Conservation (phyloP, 1,140 invertebrate species). For the Hylaeus volcanicus region DNA sequence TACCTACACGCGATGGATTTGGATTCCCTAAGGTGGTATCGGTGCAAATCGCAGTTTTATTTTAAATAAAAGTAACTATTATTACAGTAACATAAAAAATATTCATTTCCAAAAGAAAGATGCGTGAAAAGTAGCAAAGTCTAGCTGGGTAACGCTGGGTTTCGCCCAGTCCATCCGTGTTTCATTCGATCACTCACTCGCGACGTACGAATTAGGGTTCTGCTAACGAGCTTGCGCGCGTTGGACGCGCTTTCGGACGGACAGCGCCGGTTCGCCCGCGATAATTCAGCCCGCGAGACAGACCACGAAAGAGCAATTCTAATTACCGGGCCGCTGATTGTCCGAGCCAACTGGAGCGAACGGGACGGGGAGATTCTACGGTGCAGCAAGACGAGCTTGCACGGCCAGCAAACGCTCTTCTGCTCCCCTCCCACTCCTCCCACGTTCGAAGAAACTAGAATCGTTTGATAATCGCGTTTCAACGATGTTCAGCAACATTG, state of each 20-base stretch:
- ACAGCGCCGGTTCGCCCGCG: not conserved
- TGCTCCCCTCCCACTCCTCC: not conserved
- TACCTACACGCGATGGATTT: too few species aligned
- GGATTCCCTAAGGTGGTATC: too few species aligned
- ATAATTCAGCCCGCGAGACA: not conserved
- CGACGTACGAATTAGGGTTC: not conserved
- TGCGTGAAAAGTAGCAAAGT: too few species aligned
- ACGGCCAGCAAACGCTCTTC: slow-evolving; percentile 7
- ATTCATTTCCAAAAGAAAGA: too few species aligned
- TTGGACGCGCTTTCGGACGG: not conserved
- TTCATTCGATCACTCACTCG: not conserved
- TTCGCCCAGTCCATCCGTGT: not conserved
- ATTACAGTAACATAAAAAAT: too few species aligned
- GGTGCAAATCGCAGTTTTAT: too few species aligned
- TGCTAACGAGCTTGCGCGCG: not conserved
- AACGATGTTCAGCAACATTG: not conserved
- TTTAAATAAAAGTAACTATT: too few species aligned
- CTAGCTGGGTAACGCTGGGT: too few species aligned
- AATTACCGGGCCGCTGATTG: slow-evolving; percentile 23
- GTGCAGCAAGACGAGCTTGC: not conserved
- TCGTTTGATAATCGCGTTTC: slow-evolving; percentile 7
- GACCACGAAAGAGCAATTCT: slow-evolving; percentile 5
- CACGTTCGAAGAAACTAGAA: not conserved
- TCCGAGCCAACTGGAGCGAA: slow-evolving; percentile 3
- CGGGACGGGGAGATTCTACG: not conserved